Conservation (phyloP, 1,140 invertebrate species). For the Hycleus phaleratus region DNA sequence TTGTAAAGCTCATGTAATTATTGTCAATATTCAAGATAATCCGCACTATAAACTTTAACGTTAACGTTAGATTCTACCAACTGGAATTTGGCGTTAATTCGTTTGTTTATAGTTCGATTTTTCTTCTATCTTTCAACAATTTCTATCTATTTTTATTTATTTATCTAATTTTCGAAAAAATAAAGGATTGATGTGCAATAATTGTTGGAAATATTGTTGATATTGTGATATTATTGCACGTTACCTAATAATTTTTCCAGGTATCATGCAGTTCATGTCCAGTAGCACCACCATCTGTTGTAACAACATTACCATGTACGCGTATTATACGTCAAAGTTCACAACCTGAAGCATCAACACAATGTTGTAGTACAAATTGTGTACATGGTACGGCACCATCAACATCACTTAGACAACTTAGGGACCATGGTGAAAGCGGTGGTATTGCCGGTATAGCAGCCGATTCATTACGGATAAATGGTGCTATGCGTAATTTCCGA, state of each 20-base stretch:
- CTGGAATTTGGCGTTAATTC: no score
- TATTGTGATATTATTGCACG: no score
- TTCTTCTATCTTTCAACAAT: no score
- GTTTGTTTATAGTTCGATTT: no score
- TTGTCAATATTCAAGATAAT: no score
- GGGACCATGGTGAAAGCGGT: constrained; percentile 54
- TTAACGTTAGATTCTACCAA: no score
- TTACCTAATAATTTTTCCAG: constrained; percentile 22
- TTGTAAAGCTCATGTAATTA: no score
- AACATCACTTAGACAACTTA: constrained; percentile 73
- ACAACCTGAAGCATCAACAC: constrained; percentile 73
- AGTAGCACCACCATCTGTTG: constrained; percentile 58
- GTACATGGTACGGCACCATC: constrained; percentile 51
- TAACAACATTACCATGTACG: constrained; percentile 59
- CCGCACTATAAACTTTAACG: no score
- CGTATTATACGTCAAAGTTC: constrained; percentile 85
- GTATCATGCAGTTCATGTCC: constrained; percentile 54
- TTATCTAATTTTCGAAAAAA: no score
- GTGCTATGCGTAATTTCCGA: constrained; percentile 91
- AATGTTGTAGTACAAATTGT: constrained; percentile 55
- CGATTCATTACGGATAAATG: constrained; percentile 94
- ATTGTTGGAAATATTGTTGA: no score
- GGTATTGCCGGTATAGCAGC: constrained; percentile 93
- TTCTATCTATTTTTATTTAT: no score
- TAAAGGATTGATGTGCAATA: no score